phyloP scores from a whole-genome alignment of 1,140 invertebrate genomes.

The Ips typographus region DNA sequence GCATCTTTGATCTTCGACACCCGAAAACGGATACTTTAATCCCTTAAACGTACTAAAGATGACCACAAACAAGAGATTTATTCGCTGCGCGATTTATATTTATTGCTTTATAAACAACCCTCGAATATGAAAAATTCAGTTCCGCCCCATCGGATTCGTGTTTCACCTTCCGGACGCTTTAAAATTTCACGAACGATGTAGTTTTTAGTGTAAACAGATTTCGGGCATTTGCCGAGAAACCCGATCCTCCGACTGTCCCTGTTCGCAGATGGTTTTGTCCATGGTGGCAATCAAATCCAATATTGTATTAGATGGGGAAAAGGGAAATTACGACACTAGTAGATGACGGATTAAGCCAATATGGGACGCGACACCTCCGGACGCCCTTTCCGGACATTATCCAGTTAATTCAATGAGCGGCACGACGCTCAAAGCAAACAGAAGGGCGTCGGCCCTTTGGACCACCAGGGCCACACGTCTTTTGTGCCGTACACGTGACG shows the following conservation, averaged over 20 bases:
- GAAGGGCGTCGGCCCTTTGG: slow-evolving; percentile 36
- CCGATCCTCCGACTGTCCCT: background rate
- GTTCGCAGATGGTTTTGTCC: too few relatives aligned
- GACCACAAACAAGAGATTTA: slow-evolving; percentile 6
- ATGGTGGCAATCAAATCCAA: background rate
- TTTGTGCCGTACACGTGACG: slow-evolving; percentile 40
- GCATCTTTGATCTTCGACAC: slow-evolving; percentile 1
- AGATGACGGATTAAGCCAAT: slow-evolving; percentile 41
- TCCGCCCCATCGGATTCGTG: slow-evolving; percentile 1
- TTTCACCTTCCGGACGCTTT: background rate
- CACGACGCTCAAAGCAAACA: slow-evolving; percentile 45
- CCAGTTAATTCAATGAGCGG: slow-evolving; percentile 47
- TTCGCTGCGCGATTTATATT: background rate
- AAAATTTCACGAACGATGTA: slow-evolving; percentile 13
- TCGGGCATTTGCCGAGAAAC: slow-evolving; percentile 5
- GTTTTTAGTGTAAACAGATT: slow-evolving; percentile 17
- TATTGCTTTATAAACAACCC: slow-evolving; percentile 5
- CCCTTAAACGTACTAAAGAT: background rate
- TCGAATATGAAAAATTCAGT: slow-evolving; percentile 1
- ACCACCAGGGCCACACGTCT: slow-evolving; percentile 35
- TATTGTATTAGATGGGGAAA: background rate
- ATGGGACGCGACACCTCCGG: slow-evolving; percentile 40
- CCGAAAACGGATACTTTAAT: slow-evolving; percentile 2
- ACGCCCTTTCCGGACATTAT: slow-evolving; percentile 36
- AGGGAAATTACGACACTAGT: background rate